Conservation (phyloP, 2,797 vertebrate species). For the Pempheris klunzingeri region DNA sequence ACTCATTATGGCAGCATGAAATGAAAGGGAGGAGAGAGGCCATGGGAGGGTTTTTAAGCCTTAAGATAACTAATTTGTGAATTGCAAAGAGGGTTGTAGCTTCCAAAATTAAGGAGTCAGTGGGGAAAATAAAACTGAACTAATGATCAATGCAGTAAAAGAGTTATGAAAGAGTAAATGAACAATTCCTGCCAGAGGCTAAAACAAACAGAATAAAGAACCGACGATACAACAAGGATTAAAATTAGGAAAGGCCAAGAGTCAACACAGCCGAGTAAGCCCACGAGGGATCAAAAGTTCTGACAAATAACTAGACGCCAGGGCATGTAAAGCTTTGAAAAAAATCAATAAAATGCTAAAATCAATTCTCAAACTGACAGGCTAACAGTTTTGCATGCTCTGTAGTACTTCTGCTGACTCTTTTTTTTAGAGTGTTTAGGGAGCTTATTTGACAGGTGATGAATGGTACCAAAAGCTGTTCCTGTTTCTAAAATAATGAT, state of each 20-base stretch:
- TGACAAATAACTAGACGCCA: slow-evolving; percentile 24
- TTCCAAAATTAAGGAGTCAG: slow-evolving; percentile 36
- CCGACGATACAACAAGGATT: slow-evolving; percentile 20
- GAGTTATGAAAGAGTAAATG: slow-evolving; percentile 24
- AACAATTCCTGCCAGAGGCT: slow-evolving; percentile 37
- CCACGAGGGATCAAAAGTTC: slow-evolving; percentile 31
- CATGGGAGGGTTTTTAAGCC: slow-evolving; percentile 22
- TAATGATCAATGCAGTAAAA: slow-evolving; percentile 32
- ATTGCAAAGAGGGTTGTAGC: slow-evolving; percentile 16
- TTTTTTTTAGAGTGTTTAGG: not conserved
- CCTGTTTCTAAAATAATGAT: slow-evolving; percentile 6
- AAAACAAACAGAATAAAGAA: slow-evolving; percentile 42
- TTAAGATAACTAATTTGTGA: slow-evolving; percentile 29
- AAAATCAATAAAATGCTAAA: slow-evolving; percentile 33
- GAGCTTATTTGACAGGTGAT: not conserved
- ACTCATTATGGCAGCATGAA: slow-evolving; percentile 31
- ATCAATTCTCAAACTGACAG: slow-evolving; percentile 13
- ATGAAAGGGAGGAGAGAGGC: slow-evolving; percentile 28
- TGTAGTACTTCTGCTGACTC: not conserved
- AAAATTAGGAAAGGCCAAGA: slow-evolving; percentile 15
- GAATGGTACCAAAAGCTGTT: not conserved
- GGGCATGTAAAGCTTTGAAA: slow-evolving; percentile 3
- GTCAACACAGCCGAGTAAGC: slow-evolving; percentile 16
- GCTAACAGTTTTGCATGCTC: not conserved
- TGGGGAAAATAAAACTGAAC: slow-evolving; percentile 31